phyloP scores from a whole-genome alignment of 2,113 vertebrate genomes.

The Lycaon pictus region DNA sequence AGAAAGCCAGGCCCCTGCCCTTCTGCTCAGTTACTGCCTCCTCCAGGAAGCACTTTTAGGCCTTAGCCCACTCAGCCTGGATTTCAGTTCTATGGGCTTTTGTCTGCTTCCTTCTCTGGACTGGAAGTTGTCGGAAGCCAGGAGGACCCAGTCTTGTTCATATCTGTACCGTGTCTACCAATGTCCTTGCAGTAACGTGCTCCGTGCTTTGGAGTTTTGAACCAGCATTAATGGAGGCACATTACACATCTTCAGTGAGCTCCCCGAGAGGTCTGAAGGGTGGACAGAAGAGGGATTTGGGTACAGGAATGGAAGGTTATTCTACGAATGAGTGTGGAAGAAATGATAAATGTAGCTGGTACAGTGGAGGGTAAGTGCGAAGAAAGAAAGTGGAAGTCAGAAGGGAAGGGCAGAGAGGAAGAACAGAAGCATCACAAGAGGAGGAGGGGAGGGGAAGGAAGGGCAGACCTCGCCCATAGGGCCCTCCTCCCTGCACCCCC shows the following conservation, averaged over 20 bases:
- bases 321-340: conserved; percentile 27
- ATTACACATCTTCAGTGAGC: background rate
- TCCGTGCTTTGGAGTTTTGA: background rate
- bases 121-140: background rate
- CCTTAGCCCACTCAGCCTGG: background rate
- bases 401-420: background rate
- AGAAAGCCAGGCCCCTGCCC: background rate
- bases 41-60: background rate
- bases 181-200: background rate
- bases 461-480: background rate
- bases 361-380: conserved; percentile 17
- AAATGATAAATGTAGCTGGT: conserved; percentile 37
- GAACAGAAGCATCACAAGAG: background rate
- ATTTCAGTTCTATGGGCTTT: too few relatives aligned
- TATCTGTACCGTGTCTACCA: too few relatives aligned
- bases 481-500: too few relatives aligned
- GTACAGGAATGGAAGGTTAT: background rate
- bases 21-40: background rate
- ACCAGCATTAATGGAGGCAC: background rate
- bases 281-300: background rate
- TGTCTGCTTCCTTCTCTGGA: background rate
- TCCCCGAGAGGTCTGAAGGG: background rate
- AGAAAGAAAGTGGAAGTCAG: background rate
- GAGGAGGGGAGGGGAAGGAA: background rate
- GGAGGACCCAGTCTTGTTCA: background rate